Conservation (phyloP, 92 coral and sea anemone species). For the Porites rus region DNA sequence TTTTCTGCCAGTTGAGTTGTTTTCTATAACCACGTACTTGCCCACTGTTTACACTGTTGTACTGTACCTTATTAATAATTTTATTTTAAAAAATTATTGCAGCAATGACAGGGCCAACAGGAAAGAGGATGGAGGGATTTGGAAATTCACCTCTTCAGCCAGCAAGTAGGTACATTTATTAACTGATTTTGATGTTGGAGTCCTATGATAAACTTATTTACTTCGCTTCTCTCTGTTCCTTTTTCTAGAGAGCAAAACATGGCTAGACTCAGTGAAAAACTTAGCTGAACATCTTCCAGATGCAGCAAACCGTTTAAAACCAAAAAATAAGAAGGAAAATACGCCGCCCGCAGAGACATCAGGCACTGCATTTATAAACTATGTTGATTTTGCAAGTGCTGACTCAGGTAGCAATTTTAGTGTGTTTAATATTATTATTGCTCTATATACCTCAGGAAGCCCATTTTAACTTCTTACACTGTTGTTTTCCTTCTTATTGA, state of each 20-base stretch:
- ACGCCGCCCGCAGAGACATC: neutral
- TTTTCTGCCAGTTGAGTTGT: no score
- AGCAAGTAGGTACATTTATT: conserved; percentile 50
- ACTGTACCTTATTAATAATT: no score
- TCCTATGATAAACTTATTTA: no score
- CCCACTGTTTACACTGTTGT: no score
- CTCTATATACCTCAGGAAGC: no score
- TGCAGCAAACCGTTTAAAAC: conserved; percentile 27
- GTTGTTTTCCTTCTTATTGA: no score
- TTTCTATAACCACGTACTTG: no score
- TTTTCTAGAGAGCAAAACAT: conserved; percentile 39
- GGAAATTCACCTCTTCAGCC: conserved; percentile 65
- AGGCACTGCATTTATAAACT: conserved; percentile 47
- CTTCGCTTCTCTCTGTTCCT: neutral
- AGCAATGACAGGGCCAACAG: conserved; percentile 79
- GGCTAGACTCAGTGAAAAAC: conserved; percentile 32
- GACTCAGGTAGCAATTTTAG: neutral
- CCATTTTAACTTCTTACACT: no score
- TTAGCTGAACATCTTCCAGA: conserved; percentile 31
- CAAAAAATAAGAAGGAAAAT: conserved; percentile 9
- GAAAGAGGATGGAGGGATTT: conserved; percentile 91
- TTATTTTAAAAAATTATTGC: neutral
- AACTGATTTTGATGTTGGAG: neutral
- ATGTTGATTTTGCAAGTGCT: conserved; percentile 30
- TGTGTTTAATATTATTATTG: no score